Evolutionary conservation across 2,888 invertebrate genomes (phyloP), one percentile per base, ranked within the genome.

Genomic region (Brenthis daphne): DNA sequence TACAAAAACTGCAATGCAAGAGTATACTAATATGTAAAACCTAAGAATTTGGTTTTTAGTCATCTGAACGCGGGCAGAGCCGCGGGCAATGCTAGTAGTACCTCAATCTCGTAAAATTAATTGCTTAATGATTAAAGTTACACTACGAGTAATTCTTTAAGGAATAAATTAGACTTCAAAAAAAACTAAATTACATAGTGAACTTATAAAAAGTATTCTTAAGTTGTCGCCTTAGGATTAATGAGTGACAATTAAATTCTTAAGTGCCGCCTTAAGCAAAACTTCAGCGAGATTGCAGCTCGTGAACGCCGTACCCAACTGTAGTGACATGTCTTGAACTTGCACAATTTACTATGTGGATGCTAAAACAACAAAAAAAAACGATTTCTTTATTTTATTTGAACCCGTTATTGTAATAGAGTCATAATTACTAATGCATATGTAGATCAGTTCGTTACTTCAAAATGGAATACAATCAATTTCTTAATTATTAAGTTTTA

Each of bases 181-280:
- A 24, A 43, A 11, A 43, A 2, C 37, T 43, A 11, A 43, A 51
- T 14, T 14, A 50, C 55, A 24, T 33, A 66, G 60, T 86, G 84
- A 87, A 84, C 85, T 84, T 83, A 85, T 85, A 86, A 86, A 87
- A 85, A 85, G 81, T 78, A 79, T 81, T 81, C 82, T 82, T 80
- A 79, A 80, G 81, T 83, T 84, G 81, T 83, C 86, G 87, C 86
- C 85, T 86, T 78, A 85, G 83, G 82, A 87, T 87, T 89, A 89
- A 90, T 89, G 88, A 88, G 87, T 81, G 85, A 87, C 87, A 90
- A 90, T 91, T 89, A 90, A 88, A 90, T 89, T 86, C 88, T 89
- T 85, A 87, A 88, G 85, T 85, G 88, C 87, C 86, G 84, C 82
- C 84, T 81, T 86, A 84, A n/a, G 81, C 84, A 85, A 86, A 87